Evolutionary conservation across 2,113 vertebrate genomes (phyloP), one percentile per base, ranked within the genome.

Genomic region (Tauraco erythrolophus): DNA sequence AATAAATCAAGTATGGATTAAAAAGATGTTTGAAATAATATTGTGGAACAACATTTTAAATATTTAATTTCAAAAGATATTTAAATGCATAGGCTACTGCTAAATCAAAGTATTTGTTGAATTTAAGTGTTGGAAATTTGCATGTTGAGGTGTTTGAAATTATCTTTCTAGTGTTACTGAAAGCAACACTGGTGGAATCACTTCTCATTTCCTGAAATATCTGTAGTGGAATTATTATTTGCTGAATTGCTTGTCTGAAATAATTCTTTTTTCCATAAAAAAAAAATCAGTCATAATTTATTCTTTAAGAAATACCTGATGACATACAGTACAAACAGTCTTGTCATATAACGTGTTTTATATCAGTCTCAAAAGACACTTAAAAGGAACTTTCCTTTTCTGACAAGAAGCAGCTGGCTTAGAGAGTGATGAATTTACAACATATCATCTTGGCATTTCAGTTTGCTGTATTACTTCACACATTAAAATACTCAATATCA

Each of bases 341-440:
- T 88, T 92, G 93, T 94, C 97, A 90, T 91, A 65, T 64, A 94
- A 92, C 91, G 95, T 94, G 80, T 88, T 96, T 95, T 84, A 96
- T 95, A 92, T 95, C 94, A 77, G 70, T 89, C 93, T 95, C 85
- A 83, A 88, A 97, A 95, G 84, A 93, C 69, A 89, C 84, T 94
- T 95, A 65, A 96, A 96, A 94, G 78, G 76, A 94, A 74, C 61
- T 91, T 94, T 72, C 51, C 43, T 85, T 77, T 93, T 95, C 71
- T 95, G 84, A 93, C 91, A 94, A 96, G 91, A 96, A 97, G 88
- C 93, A 97, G 89, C 94, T 95, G 96, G 88, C 46, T 95, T 93
- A 74, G 43, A 24, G 75, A 94, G 76, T 74, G 89, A 95, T 94
- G 70, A 96, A 96, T 96, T 96, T 94, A 83, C 81, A 92, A 60